Evolutionary conservation across 2,888 invertebrate genomes (phyloP).

Genomic region (Pandemis cinnamomeana): DNA sequence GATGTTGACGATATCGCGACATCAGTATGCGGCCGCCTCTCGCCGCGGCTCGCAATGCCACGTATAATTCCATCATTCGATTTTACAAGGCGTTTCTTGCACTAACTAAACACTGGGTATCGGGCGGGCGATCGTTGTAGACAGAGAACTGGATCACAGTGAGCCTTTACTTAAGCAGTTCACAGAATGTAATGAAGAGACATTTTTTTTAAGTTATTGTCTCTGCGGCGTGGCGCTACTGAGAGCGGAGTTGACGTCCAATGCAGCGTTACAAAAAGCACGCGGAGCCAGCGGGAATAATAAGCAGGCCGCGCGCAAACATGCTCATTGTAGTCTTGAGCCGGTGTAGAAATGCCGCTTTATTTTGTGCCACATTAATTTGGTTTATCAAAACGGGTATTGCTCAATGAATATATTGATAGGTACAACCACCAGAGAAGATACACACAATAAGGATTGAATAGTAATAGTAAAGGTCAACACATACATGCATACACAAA

Average conservation of each 20-base stretch:
- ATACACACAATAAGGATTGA: no score
- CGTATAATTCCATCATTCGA: slow-evolving; percentile 32
- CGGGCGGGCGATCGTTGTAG: not conserved
- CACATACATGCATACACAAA: no score
- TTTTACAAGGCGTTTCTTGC: slow-evolving; percentile 18
- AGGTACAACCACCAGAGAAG: no score
- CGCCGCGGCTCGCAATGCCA: slow-evolving; percentile 10
- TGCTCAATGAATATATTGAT: not conserved
- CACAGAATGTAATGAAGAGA: slow-evolving; percentile 28
- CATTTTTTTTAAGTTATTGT: slow-evolving; percentile 31
- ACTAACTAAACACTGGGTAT: not conserved
- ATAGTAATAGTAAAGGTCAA: no score
- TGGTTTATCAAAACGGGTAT: not conserved
- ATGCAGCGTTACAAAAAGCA: slow-evolving; percentile 29
- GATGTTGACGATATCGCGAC: slow-evolving; percentile 30
- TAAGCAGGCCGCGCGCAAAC: slow-evolving; percentile 15
- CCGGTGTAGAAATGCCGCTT: not conserved
- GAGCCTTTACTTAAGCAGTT: slow-evolving; percentile 14
- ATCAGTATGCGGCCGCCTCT: slow-evolving; percentile 29
- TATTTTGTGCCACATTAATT: not conserved
- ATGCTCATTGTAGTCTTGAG: slow-evolving; percentile 4
- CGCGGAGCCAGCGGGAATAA: slow-evolving; percentile 28
- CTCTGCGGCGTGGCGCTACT: slow-evolving; percentile 3
- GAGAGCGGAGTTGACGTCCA: slow-evolving; percentile 6
- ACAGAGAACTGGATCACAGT: not conserved